Evolutionary conservation across 2,888 invertebrate genomes (phyloP).

Genomic region (Homarus gammarus): DNA sequence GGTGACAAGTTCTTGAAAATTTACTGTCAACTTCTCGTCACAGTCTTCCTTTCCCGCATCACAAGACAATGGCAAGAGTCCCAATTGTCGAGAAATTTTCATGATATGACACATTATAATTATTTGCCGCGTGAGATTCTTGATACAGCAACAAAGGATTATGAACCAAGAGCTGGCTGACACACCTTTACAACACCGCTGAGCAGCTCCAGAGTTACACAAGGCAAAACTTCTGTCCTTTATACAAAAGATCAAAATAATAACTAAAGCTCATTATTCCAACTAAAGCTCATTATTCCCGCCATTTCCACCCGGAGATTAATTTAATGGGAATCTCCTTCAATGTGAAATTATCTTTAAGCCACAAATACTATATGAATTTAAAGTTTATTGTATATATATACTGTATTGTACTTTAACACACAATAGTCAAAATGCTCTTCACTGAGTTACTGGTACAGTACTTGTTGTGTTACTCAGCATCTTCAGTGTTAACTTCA

Average conservation of each 20-base stretch:
- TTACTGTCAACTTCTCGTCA: conserved; percentile 49
- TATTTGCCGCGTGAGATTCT: conserved; percentile 24
- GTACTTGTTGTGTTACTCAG: not conserved
- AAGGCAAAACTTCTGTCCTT: not conserved
- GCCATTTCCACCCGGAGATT: not conserved
- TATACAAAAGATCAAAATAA: not conserved
- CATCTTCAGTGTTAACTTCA: conserved; percentile 6
- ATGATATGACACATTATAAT: not conserved
- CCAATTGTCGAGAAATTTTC: not conserved
- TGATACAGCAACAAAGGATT: conserved; percentile 34
- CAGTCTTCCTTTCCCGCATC: conserved; percentile 35
- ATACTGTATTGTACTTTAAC: conserved; percentile 28
- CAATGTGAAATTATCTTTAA: not conserved
- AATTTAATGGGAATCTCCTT: not conserved
- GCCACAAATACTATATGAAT: not conserved
- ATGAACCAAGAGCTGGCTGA: not conserved
- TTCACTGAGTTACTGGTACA: too few relatives aligned
- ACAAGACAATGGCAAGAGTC: conserved; percentile 7
- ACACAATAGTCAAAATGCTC: not conserved
- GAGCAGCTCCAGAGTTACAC: not conserved
- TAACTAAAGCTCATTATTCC: not conserved
- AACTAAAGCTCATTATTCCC: not conserved
- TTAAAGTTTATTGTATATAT: conserved; percentile 5
- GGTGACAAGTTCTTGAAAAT: conserved; percentile 18
- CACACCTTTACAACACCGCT: not conserved